Percentiles rank a stretch among this genome's conserved stretches.
Conservation (phyloP, 2,888 invertebrate genomes). For the Mesopsocus fuscifrons region DNA sequence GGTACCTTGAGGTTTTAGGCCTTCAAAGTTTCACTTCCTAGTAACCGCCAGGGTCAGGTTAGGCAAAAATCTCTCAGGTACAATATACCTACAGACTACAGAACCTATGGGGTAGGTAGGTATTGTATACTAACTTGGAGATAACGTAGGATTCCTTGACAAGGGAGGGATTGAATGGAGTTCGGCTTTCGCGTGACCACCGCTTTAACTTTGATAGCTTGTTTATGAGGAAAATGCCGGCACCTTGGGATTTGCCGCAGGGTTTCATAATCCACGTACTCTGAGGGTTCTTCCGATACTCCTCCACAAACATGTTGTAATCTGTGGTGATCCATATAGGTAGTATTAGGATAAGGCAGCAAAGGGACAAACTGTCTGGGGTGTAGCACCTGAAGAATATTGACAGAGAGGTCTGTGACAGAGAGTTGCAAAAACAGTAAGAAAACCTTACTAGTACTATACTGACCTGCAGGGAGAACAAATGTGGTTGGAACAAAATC, state of each 20-base stretch:
- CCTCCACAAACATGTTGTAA: slow-evolving; percentile 94
- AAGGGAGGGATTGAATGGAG: slow-evolving; percentile 64
- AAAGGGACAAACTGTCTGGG: too few species aligned
- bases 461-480: slow-evolving; percentile 63
- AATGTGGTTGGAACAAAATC: slow-evolving; percentile 91
- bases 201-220: slow-evolving; percentile 83
- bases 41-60: too few species aligned
- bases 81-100: too few species aligned
- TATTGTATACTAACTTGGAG: slow-evolving; percentile 47
- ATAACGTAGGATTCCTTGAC: slow-evolving; percentile 88
- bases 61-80: too few species aligned
- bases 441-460: too few species aligned
- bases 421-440: too few species aligned
- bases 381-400: too few species aligned
- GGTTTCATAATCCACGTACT: slow-evolving; percentile 98
- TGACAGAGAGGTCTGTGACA: too few species aligned
- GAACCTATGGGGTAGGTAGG: too few species aligned
- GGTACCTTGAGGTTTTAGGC: not conserved
- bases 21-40: not conserved
- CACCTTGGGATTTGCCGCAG: slow-evolving; percentile 82
- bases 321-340: too few species aligned
- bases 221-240: slow-evolving; percentile 91
- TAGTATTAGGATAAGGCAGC: slow-evolving; percentile 12
- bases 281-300: slow-evolving; percentile 82
- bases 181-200: slow-evolving; percentile 75